Base-by-base conservation (phyloP, 2,888 invertebrate species). In the Nymphalis urticae region DNA sequence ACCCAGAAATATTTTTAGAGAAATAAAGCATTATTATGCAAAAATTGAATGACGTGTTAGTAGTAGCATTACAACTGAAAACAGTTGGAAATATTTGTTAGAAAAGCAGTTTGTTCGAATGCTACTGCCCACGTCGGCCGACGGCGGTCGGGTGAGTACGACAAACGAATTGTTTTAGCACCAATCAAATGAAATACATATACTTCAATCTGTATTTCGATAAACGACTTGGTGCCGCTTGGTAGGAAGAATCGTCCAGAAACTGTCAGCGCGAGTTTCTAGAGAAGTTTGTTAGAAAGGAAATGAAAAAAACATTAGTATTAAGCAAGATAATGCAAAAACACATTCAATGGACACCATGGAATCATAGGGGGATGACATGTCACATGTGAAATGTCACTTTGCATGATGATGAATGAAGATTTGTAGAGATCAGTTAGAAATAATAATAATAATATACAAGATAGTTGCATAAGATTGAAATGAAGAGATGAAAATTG, bases 141-240 rank as follows among this genome's bases (percentile, higher is more conserved):
- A 81, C 60, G 32, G 69, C 78, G 77, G 77, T 65, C 78, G 79
- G 71, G 81, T 77, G 79, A 81, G 82, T 82, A 82, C 81, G 80
- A 81, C 76, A 73, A 27, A 70, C 75, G 65, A 17, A 9, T 60
- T 66, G 8, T 54, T 71, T 19, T 73, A 21, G 81, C 80, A 79
- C 76, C 2, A 32, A n/a, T 24, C 56, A 8, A 13, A 9, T 61
- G 48, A 50, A 27, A 32, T 47, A 62, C 64, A 42, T 3, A 32
- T 27, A 47, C 32, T 16, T 10, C 36, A 27, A 47, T 21, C 19
- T 54, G 54, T 56, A 36, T 4, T 58, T 24, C 48, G 42, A 27
- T n/a, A 32, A 47, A 36, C 9, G 4, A 51, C 21, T 48, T 3
- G 48, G 65, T 69, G 69, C 64, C 21, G 10, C 7, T 19, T 7